These are phyloP conservation scores for Falco concolor DNA, from an alignment of 2,797 vertebrate species.

Conservation along the genomic window DNA sequence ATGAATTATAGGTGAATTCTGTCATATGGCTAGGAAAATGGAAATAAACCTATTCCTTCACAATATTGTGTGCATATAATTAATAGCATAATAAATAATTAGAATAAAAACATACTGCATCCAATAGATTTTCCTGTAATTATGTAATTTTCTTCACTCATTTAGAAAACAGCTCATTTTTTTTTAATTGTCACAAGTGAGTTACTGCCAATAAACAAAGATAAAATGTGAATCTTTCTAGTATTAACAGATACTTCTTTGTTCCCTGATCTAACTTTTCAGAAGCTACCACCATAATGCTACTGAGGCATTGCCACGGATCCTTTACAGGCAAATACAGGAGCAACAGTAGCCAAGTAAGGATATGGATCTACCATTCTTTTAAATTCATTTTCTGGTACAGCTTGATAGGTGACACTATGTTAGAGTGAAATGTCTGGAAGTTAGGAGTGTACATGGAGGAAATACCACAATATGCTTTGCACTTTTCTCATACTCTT, in stretches of 20 bases:
- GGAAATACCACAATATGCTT: neutral
- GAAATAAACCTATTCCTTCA: neutral
- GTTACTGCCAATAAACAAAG: neutral
- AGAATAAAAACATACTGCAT: neutral
- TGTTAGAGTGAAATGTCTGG: neutral
- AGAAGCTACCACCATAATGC: neutral
- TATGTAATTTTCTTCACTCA: neutral
- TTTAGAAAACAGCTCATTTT: neutral
- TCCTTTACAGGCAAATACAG: neutral
- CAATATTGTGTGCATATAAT: neutral
- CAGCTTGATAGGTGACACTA: neutral
- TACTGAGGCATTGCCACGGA: neutral
- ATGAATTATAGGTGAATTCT: slow-evolving; percentile 5
- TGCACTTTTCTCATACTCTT: neutral
- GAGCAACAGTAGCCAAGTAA: neutral
- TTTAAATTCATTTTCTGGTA: neutral
- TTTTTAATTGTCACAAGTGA: neutral
- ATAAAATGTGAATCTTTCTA: neutral
- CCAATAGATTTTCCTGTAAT: neutral
- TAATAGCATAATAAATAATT: slow-evolving; percentile 28
- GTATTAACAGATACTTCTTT: neutral
- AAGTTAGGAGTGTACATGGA: neutral
- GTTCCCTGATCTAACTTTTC: neutral
- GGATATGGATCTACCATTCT: neutral
- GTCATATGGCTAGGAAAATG: neutral